phyloP scores from a whole-genome alignment of 2,797 vertebrate genomes.

The Urocyon cinereoargenteus region DNA sequence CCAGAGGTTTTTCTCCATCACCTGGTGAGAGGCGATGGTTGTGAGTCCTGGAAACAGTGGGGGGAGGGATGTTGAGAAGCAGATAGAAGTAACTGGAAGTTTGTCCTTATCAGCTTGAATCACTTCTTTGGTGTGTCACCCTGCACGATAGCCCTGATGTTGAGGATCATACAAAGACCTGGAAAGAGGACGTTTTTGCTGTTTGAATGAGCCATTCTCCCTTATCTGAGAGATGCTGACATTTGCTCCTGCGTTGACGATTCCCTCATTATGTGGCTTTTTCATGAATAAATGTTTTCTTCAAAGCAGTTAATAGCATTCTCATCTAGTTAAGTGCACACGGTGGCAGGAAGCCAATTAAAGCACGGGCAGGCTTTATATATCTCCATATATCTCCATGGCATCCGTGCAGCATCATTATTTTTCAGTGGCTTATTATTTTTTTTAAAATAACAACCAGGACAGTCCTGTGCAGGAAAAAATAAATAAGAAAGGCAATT shows the following conservation, averaged over 20 bases:
- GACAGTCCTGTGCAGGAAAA: not conserved
- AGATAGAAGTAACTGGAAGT: not conserved
- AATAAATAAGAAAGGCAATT: constrained; percentile 59
- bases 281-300: constrained; percentile 59
- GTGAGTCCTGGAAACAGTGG: not conserved
- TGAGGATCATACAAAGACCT: not conserved
- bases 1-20: not conserved
- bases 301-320: not conserved
- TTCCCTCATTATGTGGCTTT: not conserved
- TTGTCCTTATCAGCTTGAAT: not conserved
- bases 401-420: not conserved
- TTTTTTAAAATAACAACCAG: not conserved
- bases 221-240: not conserved
- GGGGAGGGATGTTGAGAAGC: not conserved
- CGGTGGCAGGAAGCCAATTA: constrained; percentile 56
- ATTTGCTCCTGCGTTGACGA: fast-evolving
- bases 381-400: not conserved
- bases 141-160: fast-evolving
- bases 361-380: not conserved
- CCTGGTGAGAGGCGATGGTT: not conserved
- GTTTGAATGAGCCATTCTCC: not conserved
- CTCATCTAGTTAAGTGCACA: constrained; percentile 3
- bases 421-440: constrained; percentile 65
- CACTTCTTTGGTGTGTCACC: not conserved
- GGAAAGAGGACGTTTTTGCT: fast-evolving